Evolutionary conservation across 1,140 invertebrate genomes (phyloP), one percentile per base, ranked within the genome.

Genomic region (Cryptotermes secundus): DNA sequence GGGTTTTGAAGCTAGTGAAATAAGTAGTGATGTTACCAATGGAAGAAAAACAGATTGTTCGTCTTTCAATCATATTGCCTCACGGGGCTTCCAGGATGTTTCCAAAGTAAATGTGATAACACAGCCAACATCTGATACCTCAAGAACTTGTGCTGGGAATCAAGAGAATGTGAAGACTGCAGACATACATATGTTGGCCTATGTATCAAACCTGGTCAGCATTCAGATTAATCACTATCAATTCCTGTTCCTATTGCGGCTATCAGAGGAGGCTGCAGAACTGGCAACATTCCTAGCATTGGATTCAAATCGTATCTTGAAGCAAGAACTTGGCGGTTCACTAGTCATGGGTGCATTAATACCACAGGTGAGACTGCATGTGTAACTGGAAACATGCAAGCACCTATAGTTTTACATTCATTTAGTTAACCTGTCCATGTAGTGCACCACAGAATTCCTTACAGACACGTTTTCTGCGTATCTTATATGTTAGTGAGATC

Each of bases 201-300:
- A 96, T 84, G 93, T 96, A 83, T 94, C 94, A 24, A 96, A 95
- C 88, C 90, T 97, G 86, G 93, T 96, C 72, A 96, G 95, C 86
- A 89, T 97, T 3, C 97, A 98, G 89, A 91, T 98, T 53, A 98
- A 97, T 91, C 97, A 99, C 90, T 97, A 96, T 89, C 97, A 99
- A 90, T 95, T 95, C 89, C 91, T 99, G 81, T 98, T 99, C 89
- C 89, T 99, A 36, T 89, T 98, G 87, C 91, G 97, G 80, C 90
- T 98, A 80, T 91, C 95, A 35, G 97, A 99, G 90, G 93, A 95
- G n/a, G 87, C 97, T 12, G 92, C 94, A 3, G 95, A 96, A 88
- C 91, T 97, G 16, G 92, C 94, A 3, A 95, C 95, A 3, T 97
- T 96, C 89, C 89, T 98, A 42, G 93, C 94, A 31, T 90, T 96